Conservation (phyloP, 2,888 invertebrate genomes). For the Polyploca ridens region DNA sequence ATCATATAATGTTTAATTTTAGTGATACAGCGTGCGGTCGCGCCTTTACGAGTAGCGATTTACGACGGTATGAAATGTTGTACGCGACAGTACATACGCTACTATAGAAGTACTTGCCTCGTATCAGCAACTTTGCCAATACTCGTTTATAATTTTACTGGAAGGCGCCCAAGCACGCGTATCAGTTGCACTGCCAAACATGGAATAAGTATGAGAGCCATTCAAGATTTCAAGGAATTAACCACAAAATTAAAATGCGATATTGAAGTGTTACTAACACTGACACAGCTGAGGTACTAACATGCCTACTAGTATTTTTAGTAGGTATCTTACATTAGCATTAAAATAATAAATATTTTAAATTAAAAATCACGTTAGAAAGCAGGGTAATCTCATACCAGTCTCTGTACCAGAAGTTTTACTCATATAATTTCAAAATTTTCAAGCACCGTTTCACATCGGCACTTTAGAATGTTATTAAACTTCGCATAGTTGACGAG, state of each 20-base stretch:
- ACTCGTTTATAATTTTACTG: conserved; percentile 51
- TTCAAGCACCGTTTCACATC: not conserved
- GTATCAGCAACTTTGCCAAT: conserved; percentile 40
- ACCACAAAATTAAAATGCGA: no score
- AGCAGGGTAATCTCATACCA: not conserved
- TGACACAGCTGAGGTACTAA: no score
- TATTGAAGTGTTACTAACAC: no score
- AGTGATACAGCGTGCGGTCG: conserved; percentile 53
- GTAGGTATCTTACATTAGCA: no score
- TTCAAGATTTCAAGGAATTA: not conserved
- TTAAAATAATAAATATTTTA: no score
- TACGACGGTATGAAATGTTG: conserved; percentile 62
- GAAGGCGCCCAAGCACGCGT: conserved; percentile 43
- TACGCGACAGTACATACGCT: conserved; percentile 52
- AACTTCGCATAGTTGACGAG: not conserved
- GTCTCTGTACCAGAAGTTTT: no score
- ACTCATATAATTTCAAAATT: not conserved
- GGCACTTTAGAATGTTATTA: not conserved
- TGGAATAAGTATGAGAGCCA: conserved; percentile 24
- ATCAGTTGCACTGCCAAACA: conserved; percentile 41
- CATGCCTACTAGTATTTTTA: no score
- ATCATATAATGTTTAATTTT: conserved; percentile 74
- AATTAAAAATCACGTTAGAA: no score
- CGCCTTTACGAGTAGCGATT: conserved; percentile 57
- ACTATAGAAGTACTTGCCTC: conserved; percentile 14